Conservation (phyloP, 2,888 invertebrate genomes). For the Orchesellides sinensis region DNA sequence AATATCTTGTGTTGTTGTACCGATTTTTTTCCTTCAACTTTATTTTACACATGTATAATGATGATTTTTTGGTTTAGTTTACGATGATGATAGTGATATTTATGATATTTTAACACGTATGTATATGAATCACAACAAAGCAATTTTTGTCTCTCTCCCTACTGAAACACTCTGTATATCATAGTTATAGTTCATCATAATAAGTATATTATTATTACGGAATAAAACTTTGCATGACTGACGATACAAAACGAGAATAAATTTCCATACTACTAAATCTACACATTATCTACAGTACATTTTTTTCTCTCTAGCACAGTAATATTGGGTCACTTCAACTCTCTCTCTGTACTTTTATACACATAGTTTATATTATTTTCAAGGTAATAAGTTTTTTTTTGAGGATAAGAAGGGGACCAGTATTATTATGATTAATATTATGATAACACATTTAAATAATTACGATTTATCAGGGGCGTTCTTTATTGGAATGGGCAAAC, state of each 20-base stretch:
- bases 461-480: conserved; percentile 31
- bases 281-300: conserved; percentile 59
- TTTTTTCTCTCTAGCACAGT: conserved; percentile 41
- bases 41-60: conserved; percentile 53
- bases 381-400: conserved; percentile 32
- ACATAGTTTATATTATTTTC: conserved; percentile 23
- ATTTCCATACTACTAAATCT: conserved; percentile 56
- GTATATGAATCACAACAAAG: conserved; percentile 58
- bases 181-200: conserved; percentile 42
- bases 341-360: background rate
- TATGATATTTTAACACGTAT: conserved; percentile 55
- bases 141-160: conserved; percentile 52
- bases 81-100: conserved; percentile 62
- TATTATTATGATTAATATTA: conserved; percentile 33
- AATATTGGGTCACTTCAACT: conserved; percentile 48
- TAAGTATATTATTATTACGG: conserved; percentile 35
- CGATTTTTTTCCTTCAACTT: conserved; percentile 47
- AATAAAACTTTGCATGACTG: conserved; percentile 63
- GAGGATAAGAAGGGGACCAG: conserved; percentile 34
- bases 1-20: conserved; percentile 50
- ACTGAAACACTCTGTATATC: conserved; percentile 59
- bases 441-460: conserved; percentile 43
- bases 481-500: conserved; percentile 51
- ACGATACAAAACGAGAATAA: conserved; percentile 64
- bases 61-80: conserved; percentile 46